Evolutionary conservation across 30 jellyfish, hydroid and myxozoan species (phyloP).

Genomic region (Aurelia sp.): DNA sequence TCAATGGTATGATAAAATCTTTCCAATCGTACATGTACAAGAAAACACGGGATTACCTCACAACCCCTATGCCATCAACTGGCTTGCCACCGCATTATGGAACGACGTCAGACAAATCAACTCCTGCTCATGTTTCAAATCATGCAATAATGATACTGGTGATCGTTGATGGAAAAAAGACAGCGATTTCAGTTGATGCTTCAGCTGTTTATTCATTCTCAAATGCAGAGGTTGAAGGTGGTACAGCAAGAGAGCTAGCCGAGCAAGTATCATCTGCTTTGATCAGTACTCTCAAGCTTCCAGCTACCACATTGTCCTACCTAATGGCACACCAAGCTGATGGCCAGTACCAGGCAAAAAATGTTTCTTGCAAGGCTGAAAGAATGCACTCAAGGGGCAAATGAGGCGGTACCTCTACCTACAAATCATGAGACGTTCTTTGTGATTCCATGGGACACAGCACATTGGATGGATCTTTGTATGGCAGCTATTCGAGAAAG

Average conservation of each 20-base stretch:
- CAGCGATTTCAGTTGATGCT: slow-evolving; percentile 53
- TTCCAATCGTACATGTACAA: slow-evolving; percentile 31
- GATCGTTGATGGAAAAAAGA: slow-evolving; percentile 36
- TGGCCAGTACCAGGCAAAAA: slow-evolving; percentile 55
- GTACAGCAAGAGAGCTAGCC: slow-evolving; percentile 46
- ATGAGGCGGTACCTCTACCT: slow-evolving; percentile 22
- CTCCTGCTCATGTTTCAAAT: slow-evolving; percentile 42
- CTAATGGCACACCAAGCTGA: slow-evolving; percentile 45
- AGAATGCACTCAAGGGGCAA: slow-evolving; percentile 15
- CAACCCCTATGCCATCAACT: slow-evolving; percentile 33
- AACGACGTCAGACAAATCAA: slow-evolving; percentile 46
- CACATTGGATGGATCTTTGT: slow-evolving; percentile 63
- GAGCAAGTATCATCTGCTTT: slow-evolving; percentile 31
- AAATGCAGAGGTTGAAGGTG: slow-evolving; percentile 28
- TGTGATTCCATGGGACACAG: slow-evolving; percentile 66
- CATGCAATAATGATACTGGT: slow-evolving; percentile 50
- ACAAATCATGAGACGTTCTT: slow-evolving; percentile 42
- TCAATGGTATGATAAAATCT: slow-evolving; percentile 42
- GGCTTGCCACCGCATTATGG: slow-evolving; percentile 53
- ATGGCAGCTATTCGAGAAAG: slow-evolving; percentile 46
- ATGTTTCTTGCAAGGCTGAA: slow-evolving; percentile 13
- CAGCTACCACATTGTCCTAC: slow-evolving; percentile 18
- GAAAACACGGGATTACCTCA: slow-evolving; percentile 26
- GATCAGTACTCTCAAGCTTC: too few relatives aligned
- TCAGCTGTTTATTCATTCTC: slow-evolving; percentile 17